Base-by-base conservation (phyloP, 2,113 vertebrate species). In the Xyrauchen texanus region DNA sequence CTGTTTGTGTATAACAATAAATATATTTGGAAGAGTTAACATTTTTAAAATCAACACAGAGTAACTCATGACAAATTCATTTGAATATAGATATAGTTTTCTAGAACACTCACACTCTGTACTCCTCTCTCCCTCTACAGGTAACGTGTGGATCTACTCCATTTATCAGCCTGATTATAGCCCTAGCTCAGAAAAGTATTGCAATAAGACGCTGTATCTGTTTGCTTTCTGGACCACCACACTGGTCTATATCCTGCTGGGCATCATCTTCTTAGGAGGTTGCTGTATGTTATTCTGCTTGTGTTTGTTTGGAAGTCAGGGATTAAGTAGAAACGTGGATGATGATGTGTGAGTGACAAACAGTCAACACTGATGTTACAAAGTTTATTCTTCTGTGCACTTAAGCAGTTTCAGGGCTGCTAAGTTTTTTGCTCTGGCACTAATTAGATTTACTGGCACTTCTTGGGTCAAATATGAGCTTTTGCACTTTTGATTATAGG, bases 91-190 rank as follows among this genome's bases (percentile, higher is more conserved):
- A n/a, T 34, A 34, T 1, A 34, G 21, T 34, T 34, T 49, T 49
- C 4, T 49, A 49, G 6, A 0, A 57, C 4, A 6, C 11, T 57
- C 53, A 12, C 53, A 13, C 12, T 7, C 13, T 34, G 21, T 34
- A 34, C 21, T 34, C 21, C 21, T 34, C 21, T 34, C 21, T 34
- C 3, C 21, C 21, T 34, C 21, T 68, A 6, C 63, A 89, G 88
- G 88, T 53, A 89, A 88, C 2, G 78, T 89, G 16, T 89, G 88
- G 88, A 83, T 89, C 65, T 89, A 89, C 67, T 83, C 83, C 8
- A 86, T 87, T 57, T 87, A 88, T 15, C 77, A 82, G 73, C 85
- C 87, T 4, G 77, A 16, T 57, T 89, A 88, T n/a, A 45, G 76
- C 47, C 0, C 2, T 2, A 0, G 0, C 0, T 2, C 0, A 0